Percentiles rank a stretch among this genome's conserved stretches.
phyloP scores from a whole-genome alignment of 2,113 vertebrate genomes.

The Parus major region DNA sequence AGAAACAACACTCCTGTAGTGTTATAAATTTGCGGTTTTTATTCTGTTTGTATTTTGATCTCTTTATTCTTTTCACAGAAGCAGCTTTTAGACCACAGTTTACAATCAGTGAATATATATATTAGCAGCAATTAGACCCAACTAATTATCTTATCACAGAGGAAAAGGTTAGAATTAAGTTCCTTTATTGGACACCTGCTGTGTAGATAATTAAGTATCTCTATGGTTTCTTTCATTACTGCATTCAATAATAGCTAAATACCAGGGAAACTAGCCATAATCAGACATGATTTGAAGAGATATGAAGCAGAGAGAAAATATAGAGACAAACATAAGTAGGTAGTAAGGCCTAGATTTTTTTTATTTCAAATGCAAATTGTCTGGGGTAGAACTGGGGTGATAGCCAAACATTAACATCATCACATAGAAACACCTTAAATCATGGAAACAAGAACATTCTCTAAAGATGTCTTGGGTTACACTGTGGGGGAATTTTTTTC shows the following conservation, averaged over 20 bases:
- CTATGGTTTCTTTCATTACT: conserved; percentile 77
- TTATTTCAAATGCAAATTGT: not conserved
- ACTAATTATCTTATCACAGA: conserved; percentile 82
- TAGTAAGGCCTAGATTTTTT: not conserved
- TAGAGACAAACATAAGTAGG: conserved; percentile 4
- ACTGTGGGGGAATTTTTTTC: not conserved
- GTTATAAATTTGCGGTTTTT: not conserved
- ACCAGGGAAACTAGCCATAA: conserved; percentile 72
- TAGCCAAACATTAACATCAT: not conserved
- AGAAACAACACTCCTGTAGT: conserved; percentile 29
- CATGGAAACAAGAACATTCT: not conserved
- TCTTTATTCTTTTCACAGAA: conserved; percentile 22
- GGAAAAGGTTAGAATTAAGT: conserved; percentile 78
- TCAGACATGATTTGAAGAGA: conserved; percentile 76
- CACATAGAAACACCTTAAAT: not conserved
- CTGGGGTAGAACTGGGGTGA: not conserved
- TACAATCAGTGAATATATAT: conserved; percentile 80
- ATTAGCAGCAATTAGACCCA: conserved; percentile 75
- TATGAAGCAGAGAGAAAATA: not conserved
- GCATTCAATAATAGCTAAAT: conserved; percentile 81
- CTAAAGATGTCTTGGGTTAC: not conserved
- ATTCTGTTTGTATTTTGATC: not conserved
- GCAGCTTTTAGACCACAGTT: conserved; percentile 68
- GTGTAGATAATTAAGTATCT: conserved; percentile 82
- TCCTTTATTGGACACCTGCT: conserved; percentile 76